These are phyloP conservation scores for Mormyrops boulengeri DNA, from an alignment of 2,797 vertebrate species.

Conservation along the genomic window DNA sequence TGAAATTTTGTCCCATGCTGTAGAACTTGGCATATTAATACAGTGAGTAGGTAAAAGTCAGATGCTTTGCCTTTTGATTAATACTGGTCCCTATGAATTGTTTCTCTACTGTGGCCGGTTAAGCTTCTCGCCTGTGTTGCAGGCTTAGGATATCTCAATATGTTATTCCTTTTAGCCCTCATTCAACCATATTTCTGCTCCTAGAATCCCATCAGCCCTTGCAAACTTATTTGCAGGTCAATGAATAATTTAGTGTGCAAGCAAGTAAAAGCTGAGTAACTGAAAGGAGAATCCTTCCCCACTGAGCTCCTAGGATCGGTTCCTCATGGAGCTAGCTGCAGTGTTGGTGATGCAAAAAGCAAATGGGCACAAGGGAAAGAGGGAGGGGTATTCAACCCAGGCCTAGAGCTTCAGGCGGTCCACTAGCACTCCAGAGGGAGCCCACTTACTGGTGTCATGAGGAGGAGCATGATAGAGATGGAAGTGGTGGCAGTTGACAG, in stretches of 20 bases:
- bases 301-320: background rate
- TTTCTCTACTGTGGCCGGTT: background rate
- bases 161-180: background rate
- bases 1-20: background rate
- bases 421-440: background rate
- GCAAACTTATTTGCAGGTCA: background rate
- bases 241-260: slow-evolving; percentile 18
- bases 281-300: slow-evolving; percentile 11
- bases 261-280: slow-evolving; percentile 15
- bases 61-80: background rate
- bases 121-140: background rate
- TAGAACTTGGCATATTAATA: background rate
- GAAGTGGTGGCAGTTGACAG: background rate
- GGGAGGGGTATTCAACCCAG: background rate
- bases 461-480: background rate
- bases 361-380: background rate
- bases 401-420: background rate
- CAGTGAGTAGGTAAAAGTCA: background rate
- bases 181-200: background rate
- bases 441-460: background rate
- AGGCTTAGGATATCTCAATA: background rate
- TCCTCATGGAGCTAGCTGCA: background rate
- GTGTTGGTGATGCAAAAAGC: background rate
- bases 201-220: background rate
- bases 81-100: background rate